Base-by-base conservation (phyloP, 1,140 invertebrate genomes). In the Conopomorpha cramerella region DNA sequence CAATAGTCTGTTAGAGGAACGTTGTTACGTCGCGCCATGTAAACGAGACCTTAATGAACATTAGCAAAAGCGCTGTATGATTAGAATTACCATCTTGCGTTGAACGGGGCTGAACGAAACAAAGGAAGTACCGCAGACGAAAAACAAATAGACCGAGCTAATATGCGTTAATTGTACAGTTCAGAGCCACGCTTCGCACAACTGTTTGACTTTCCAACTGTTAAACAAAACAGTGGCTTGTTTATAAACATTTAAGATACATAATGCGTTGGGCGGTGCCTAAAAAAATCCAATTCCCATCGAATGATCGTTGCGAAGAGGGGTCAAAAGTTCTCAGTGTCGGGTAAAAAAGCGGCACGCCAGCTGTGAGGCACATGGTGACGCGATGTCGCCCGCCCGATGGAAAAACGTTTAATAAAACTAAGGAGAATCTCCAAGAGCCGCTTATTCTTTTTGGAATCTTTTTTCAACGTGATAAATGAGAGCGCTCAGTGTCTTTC, bases 351-450 rank as follows among this genome's bases (percentile, higher is more conserved):
- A 54, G 45, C 49, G 40, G 44, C 37, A 55, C 47, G 55, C 54
- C 70, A 74, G 70, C 55, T 74, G 66, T 63, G 53, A 52, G 59
- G 61, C 66, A 71, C 61, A 74, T 74, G 70, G 59, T 61, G 59
- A 47, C 50, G 41, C 38, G 35, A n/a, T n/a, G 19, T 6, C 19
- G 19, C 19, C 40, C 41, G 43, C 34, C n/a, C 53, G 46, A 59
- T 63, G 53, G 57, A 56, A 66, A 63, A 66, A 57, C 53, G 61
- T 65, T 70, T 67, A 68, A 66, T 73, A 73, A 70, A 70, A 66
- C 50, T 42, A 49, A 42, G 47, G 35, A 29, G 41, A 49, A 45
- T 23, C 13, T 29, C 28, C 13, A 7, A n/a, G 28, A 7, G 39
- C n/a, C 49, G 46, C 51, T 59, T 50, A 52, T 58, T 64, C 60